A percentile compares a stretch with the other conserved stretches of the same genome.
Conservation (phyloP, 2,113 vertebrate species). For the Grammomys surdaster region DNA sequence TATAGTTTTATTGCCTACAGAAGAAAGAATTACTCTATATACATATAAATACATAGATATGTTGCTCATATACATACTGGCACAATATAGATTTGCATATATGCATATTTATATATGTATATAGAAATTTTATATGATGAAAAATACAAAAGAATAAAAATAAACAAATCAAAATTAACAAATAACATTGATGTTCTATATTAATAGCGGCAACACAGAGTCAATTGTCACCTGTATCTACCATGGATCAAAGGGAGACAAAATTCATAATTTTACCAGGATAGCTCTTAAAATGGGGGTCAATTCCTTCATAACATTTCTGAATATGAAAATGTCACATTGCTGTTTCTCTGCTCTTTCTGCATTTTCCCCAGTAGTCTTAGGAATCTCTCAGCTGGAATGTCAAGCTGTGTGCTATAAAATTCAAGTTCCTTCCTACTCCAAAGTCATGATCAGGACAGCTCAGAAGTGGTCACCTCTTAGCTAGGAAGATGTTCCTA, state of each 20-base stretch:
- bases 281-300: background rate
- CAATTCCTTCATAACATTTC: background rate
- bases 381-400: background rate
- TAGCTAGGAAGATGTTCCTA: background rate
- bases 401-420: background rate
- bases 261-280: background rate
- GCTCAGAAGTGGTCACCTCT: background rate
- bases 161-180: slow-evolving; percentile 22
- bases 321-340: background rate
- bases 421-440: background rate
- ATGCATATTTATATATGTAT: background rate
- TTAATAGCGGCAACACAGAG: background rate
- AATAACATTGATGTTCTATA: background rate
- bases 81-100: background rate
- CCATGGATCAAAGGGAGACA: background rate
- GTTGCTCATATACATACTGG: background rate
- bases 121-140: background rate
- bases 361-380: background rate
- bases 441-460: background rate
- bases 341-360: background rate
- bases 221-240: background rate
- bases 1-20: slow-evolving; percentile 30
- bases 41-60: background rate
- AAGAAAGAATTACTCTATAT: slow-evolving; percentile 7
- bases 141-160: slow-evolving; percentile 34